A percentile compares a stretch with the other conserved stretches of the same genome.
Conservation (phyloP, 2,797 vertebrate genomes). For the Rhinichthys osculus region DNA sequence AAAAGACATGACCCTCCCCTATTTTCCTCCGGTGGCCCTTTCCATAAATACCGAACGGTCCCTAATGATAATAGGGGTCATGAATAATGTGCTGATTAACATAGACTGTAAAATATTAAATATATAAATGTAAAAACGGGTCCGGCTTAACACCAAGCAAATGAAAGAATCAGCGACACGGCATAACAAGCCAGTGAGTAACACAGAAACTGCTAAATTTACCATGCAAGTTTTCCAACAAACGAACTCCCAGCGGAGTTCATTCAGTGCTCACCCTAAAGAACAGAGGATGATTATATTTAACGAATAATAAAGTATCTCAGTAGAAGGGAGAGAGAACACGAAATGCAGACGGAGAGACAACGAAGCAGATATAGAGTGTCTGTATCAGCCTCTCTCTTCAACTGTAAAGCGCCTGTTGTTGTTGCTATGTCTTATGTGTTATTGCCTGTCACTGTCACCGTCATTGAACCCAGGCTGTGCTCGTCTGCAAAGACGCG, state of each 20-base stretch:
- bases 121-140: background rate
- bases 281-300: constrained; percentile 80
- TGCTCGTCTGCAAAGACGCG: constrained; percentile 67
- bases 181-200: constrained; percentile 62
- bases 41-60: too few relatives aligned
- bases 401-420: constrained; percentile 59
- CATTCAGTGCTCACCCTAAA: constrained; percentile 62
- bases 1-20: too few relatives aligned
- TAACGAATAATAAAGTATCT: constrained; percentile 73
- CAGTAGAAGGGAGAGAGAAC: constrained; percentile 58
- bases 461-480: constrained; percentile 70
- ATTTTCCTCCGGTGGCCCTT: too few relatives aligned
- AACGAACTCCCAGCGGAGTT: constrained; percentile 72
- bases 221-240: constrained; percentile 68
- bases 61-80: background rate
- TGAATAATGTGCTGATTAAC: background rate
- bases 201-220: constrained; percentile 72
- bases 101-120: constrained; percentile 10
- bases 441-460: constrained; percentile 72
- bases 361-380: background rate
- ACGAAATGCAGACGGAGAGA: background rate
- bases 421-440: constrained; percentile 69
- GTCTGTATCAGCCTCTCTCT: constrained; percentile 31
- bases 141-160: constrained; percentile 30
- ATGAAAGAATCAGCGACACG: constrained; percentile 55